Evolutionary conservation across 2,888 invertebrate species (phyloP).

Genomic region (Argyra leucocephala): DNA sequence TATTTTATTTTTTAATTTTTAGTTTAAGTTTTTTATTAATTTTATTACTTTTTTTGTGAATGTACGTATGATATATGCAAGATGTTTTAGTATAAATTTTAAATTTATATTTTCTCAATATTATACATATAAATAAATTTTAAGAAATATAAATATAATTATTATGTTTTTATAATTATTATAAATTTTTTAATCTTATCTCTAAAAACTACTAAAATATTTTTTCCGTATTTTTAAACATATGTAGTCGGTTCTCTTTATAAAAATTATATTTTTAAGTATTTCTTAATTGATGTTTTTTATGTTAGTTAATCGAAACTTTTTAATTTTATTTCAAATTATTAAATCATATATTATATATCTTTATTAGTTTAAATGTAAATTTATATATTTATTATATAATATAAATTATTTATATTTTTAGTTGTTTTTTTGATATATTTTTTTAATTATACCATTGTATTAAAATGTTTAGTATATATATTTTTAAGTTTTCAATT

Average conservation of each 20-base stretch:
- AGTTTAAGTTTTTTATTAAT: background rate
- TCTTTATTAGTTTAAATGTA: no score
- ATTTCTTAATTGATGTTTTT: background rate
- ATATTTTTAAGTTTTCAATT: no score
- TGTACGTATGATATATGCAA: slow-evolving; percentile 1
- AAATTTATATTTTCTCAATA: background rate
- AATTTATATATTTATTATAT: background rate
- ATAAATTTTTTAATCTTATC: background rate
- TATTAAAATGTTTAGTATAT: no score
- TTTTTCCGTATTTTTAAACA: background rate
- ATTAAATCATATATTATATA: background rate
- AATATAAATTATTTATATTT: background rate
- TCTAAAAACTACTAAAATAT: slow-evolving; percentile 1
- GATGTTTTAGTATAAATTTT: background rate
- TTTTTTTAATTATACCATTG: no score
- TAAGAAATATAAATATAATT: background rate
- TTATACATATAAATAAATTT: background rate
- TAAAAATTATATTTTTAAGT: background rate
- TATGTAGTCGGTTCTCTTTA: slow-evolving; percentile 1
- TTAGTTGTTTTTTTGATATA: background rate
- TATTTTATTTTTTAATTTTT: background rate
- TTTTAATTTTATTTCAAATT: background rate
- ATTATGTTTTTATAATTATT: background rate
- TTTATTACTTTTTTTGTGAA: background rate
- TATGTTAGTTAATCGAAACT: background rate